phyloP scores from a whole-genome alignment of 2,797 vertebrate genomes.

The Sebastiscus tertius region DNA sequence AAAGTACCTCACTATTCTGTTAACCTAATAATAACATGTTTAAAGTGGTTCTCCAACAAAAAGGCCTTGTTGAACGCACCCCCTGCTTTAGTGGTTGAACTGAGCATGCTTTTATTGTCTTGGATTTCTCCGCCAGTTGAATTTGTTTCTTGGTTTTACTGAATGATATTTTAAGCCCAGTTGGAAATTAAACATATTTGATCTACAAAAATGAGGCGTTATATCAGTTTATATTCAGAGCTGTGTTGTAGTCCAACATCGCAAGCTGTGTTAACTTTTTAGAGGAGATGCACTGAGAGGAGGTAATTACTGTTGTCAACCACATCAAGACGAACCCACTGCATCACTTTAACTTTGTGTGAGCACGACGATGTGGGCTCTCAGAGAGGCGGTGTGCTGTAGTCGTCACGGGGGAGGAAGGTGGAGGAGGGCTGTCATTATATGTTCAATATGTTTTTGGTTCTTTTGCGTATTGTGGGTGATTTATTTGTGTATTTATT shows the following conservation, averaged over 20 bases:
- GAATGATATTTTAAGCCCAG: conserved; percentile 53
- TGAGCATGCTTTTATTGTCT: conserved; percentile 66
- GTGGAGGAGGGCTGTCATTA: conserved; percentile 23
- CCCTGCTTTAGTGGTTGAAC: conserved; percentile 35
- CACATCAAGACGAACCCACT: neutral
- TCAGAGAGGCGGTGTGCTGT: neutral
- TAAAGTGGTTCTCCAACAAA: conserved; percentile 42
- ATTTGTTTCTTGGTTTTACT: conserved; percentile 47
- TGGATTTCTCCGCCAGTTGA: conserved; percentile 39
- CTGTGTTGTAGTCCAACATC: neutral
- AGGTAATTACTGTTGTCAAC: conserved; percentile 39
- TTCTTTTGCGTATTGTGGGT: neutral
- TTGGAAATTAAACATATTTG: conserved; percentile 63
- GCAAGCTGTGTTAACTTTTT: neutral
- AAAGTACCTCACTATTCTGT: conserved; percentile 55
- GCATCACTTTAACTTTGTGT: neutral
- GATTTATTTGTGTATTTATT: neutral
- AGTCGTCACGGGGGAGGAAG: conserved; percentile 11
- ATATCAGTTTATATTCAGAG: neutral
- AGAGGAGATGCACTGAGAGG: neutral
- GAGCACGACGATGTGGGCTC: neutral
- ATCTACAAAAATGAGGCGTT: neutral
- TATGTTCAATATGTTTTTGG: neutral
- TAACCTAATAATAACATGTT: conserved; percentile 44
- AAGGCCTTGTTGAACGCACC: conserved; percentile 42